Evolutionary conservation across 2,888 invertebrate genomes (phyloP).

Genomic region (Rhimphoctona megacephalus): DNA sequence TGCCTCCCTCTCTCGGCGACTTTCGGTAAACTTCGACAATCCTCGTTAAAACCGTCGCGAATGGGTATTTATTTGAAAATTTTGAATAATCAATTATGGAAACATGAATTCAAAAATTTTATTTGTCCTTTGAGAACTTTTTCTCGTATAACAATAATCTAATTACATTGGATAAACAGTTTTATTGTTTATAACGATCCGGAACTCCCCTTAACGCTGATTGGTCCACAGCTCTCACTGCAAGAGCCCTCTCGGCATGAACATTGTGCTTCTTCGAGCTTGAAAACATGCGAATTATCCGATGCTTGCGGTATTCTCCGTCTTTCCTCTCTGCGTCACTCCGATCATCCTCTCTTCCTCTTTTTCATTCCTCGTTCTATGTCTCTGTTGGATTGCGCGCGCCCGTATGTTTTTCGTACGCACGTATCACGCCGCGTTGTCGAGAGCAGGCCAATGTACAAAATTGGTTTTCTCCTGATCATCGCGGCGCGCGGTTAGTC

Average conservation of each 20-base stretch:
- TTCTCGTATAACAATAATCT: conserved; percentile 23
- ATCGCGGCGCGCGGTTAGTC: conserved; percentile 39
- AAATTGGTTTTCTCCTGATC: conserved; percentile 63
- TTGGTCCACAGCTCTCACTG: conserved; percentile 67
- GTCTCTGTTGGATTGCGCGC: conserved; percentile 40
- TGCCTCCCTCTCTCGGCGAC: conserved; percentile 45
- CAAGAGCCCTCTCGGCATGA: conserved; percentile 45
- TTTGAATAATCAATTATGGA: neutral
- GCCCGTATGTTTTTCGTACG: conserved; percentile 39
- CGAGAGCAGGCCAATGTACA: conserved; percentile 43
- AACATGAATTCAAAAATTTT: neutral
- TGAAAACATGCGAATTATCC: conserved; percentile 50
- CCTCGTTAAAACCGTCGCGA: neutral
- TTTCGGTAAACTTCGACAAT: conserved; percentile 57
- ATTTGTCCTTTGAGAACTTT: neutral
- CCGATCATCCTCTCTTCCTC: conserved; percentile 41
- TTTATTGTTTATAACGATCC: conserved; percentile 77
- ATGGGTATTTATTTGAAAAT: neutral
- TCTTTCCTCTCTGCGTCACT: conserved; percentile 26
- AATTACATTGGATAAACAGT: conserved; percentile 29
- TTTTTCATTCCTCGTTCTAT: neutral
- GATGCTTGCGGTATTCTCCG: conserved; percentile 42
- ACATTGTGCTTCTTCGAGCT: conserved; percentile 37
- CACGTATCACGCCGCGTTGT: conserved; percentile 35
- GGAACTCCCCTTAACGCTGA: conserved; percentile 58